These are phyloP conservation scores for Aepyceros melampus DNA, from an alignment of 2,113 vertebrate species.

Conservation along the genomic window DNA sequence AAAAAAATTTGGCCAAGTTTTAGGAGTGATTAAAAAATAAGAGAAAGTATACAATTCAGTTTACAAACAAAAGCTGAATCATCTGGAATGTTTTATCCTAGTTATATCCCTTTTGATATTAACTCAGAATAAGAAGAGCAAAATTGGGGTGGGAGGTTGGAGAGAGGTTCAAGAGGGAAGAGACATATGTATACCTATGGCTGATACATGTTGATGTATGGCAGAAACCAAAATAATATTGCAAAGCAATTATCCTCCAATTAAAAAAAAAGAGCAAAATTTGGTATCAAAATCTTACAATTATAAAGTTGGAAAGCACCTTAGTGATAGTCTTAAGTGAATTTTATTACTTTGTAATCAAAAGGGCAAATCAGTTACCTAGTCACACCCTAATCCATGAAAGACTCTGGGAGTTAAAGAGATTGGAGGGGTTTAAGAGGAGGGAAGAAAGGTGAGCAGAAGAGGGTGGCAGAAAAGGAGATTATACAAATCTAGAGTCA, in stretches of 20 bases:
- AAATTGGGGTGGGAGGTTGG: background rate
- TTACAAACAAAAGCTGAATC: background rate
- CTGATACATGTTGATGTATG: background rate
- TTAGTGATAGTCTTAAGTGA: background rate
- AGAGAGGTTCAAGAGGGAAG: background rate
- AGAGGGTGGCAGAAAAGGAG: background rate
- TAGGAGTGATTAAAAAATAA: constrained; percentile 3
- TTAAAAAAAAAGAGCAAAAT: background rate
- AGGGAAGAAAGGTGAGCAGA: background rate
- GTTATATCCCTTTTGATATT: background rate
- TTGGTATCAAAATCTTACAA: background rate
- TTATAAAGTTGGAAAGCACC: background rate
- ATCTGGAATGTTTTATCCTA: background rate
- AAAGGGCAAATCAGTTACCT: background rate
- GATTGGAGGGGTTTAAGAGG: background rate
- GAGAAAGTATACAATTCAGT: background rate
- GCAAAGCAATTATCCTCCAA: background rate
- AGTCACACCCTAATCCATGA: background rate
- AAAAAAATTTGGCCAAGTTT: background rate
- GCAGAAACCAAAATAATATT: background rate
- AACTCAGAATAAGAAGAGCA: background rate
- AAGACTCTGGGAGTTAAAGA: background rate
- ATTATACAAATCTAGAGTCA: background rate
- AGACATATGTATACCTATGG: background rate
- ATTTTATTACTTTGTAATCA: background rate